Conservation (phyloP, 2,113 vertebrate genomes). For the Varanus salvator region DNA sequence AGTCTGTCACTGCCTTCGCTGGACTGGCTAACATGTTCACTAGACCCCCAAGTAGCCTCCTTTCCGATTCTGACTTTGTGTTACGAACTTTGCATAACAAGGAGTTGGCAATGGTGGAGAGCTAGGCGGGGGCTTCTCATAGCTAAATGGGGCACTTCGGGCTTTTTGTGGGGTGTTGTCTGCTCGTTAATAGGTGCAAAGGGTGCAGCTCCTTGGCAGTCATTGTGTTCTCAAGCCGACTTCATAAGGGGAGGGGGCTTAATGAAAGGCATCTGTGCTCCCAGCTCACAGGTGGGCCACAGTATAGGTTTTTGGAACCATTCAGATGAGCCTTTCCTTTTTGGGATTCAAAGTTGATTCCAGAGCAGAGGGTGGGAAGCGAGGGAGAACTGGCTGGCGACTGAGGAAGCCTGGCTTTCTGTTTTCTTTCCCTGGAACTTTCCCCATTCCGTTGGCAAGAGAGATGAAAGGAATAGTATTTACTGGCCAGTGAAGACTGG, state of each 20-base stretch:
- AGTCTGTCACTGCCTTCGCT: neutral
- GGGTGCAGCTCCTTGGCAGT: no score
- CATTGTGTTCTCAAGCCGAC: neutral
- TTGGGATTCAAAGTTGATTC: neutral
- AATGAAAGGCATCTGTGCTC: neutral
- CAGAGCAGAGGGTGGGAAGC: fast-evolving
- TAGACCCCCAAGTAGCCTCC: neutral
- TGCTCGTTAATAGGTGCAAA: neutral
- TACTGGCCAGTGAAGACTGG: neutral
- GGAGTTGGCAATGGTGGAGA: neutral
- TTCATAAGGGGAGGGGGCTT: slow-evolving; percentile 18
- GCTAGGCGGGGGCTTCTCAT: no score
- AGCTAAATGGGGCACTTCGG: neutral
- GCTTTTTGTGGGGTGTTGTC: fast-evolving
- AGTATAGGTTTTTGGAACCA: neutral
- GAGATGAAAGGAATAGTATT: slow-evolving; percentile 18
- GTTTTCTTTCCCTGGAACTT: slow-evolving; percentile 8
- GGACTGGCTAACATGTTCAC: neutral
- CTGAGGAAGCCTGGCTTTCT: neutral
- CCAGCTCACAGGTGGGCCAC: no score
- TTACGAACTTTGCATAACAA: neutral
- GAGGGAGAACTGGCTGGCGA: neutral
- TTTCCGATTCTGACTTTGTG: fast-evolving
- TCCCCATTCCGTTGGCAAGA: slow-evolving; percentile 5
- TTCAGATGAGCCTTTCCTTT: neutral